Evolutionary conservation across 2,888 invertebrate species (phyloP), one percentile per base, ranked within the genome.

Genomic region (Pristionchus maxplancki): DNA sequence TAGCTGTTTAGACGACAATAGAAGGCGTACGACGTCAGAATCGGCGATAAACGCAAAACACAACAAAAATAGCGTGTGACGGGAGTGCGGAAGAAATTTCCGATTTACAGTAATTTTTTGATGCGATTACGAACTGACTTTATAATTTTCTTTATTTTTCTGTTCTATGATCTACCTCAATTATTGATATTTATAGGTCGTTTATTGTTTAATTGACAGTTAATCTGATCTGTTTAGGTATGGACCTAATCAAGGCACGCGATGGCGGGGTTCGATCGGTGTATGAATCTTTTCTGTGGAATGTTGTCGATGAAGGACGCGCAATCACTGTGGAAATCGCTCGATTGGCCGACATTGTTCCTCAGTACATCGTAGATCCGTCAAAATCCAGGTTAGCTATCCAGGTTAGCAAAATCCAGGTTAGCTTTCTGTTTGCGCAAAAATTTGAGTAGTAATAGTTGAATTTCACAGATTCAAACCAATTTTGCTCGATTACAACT

Each of bases 291-390:
- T 87, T 87, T 50, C 71, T 87, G 24, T 71, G 71, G 86, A 87
- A 87, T 50, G 86, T 87, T 0, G 71, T 87, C 50, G 86, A 87
- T 71, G 86, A 87, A 50, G 86, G 86, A 9, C 86, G 86, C n/a
- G 86, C 86, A 31, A 87, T 87, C 48, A 58, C 71, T 62, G 86
- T 53, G 20, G 86, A 87, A 50, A 87, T 87, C 28, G 44, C 71
- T 48, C 86, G 86, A 37, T 40, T 87, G 44, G 86, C 86, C 20
- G 86, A 87, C 34, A 67, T 87, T 17, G 71, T 87, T 28, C 86
- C 86, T 15, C 50, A 50, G 37, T 87, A 87, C 71, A 71, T 87
- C 37, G 34, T 87, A 50, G 86, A 87, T 15, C 86, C 86, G 11
- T 71, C 50, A 24, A 87, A 87, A 34, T 71, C 86, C 5, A 67